Conservation (phyloP, 1,140 invertebrate species). For the Camponotus pennsylvanicus region DNA sequence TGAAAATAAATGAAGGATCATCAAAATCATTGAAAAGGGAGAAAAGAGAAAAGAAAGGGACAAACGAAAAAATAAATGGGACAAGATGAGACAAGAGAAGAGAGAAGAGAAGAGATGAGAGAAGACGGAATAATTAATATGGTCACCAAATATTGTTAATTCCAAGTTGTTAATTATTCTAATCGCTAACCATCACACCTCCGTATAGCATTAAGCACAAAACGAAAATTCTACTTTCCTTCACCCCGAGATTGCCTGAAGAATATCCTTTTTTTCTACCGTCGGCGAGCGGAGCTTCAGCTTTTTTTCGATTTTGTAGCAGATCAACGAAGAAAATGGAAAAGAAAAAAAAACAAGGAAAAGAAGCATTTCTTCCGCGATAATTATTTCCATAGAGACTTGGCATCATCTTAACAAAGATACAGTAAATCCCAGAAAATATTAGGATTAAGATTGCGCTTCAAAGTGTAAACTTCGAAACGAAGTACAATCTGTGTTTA, state of each 20-base stretch:
- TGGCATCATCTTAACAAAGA: constrained; percentile 29
- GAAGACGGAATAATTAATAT: constrained; percentile 81
- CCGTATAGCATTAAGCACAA: constrained; percentile 75
- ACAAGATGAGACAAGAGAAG: background rate
- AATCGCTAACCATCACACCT: constrained; percentile 81
- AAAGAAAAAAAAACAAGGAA: background rate
- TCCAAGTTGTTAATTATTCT: constrained; percentile 81
- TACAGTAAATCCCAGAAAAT: constrained; percentile 22
- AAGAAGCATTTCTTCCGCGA: constrained; percentile 30
- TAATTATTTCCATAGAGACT: constrained; percentile 53
- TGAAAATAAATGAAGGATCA: constrained; percentile 51
- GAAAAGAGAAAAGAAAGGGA: background rate
- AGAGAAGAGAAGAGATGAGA: constrained; percentile 26
- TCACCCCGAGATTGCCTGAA: constrained; percentile 40
- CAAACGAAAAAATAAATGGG: constrained; percentile 17
- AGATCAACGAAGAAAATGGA: constrained; percentile 5
- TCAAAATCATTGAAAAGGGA: constrained; percentile 19
- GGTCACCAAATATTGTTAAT: constrained; percentile 83
- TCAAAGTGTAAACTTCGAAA: background rate
- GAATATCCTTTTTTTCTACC: constrained; percentile 17
- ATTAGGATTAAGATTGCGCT: constrained; percentile 29
- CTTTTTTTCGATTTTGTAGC: constrained; percentile 28
- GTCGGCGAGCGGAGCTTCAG: constrained; percentile 10
- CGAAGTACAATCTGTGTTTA: background rate
- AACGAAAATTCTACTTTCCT: constrained; percentile 61